Percentiles rank a stretch among this genome's conserved stretches.
These are phyloP conservation scores for Sesia apiformis DNA, from an alignment of 2,888 invertebrate genomes.

Conservation along the genomic window DNA sequence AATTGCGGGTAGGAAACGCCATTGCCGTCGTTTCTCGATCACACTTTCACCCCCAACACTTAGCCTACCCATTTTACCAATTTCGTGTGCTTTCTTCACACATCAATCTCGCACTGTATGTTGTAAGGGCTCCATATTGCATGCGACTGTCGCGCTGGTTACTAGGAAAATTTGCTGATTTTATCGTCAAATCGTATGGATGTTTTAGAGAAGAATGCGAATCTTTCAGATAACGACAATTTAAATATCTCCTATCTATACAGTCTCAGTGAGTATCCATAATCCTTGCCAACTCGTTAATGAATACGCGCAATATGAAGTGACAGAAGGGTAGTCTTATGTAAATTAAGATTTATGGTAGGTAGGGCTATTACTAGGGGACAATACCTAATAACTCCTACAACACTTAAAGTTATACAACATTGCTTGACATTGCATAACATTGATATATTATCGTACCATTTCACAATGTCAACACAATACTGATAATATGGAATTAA, in stretches of 20 bases:
- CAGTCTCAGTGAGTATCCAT: too few species aligned
- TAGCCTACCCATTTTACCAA: constrained; percentile 72
- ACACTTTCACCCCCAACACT: constrained; percentile 55
- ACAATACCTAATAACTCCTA: too few species aligned
- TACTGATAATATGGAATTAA: too few species aligned
- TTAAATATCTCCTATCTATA: too few species aligned
- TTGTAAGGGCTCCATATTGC: constrained; percentile 50
- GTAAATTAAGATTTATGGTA: not conserved
- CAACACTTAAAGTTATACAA: too few species aligned
- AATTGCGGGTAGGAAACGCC: constrained; percentile 52
- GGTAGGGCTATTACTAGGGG: too few species aligned
- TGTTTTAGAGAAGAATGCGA: too few species aligned
- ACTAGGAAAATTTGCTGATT: constrained; percentile 2
- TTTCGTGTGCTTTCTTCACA: constrained; percentile 67
- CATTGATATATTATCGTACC: too few species aligned
- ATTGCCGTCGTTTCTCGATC: constrained; percentile 58
- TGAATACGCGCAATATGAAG: not conserved
- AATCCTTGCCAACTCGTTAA: not conserved
- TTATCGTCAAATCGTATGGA: not conserved
- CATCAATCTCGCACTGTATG: constrained; percentile 67
- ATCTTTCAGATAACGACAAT: too few species aligned
- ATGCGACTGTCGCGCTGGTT: constrained; percentile 22
- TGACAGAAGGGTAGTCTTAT: not conserved
- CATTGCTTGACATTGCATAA: too few species aligned
- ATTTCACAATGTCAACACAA: too few species aligned